These are phyloP conservation scores for Chelmon rostratus DNA, from an alignment of 2,797 vertebrate genomes.

Conservation along the genomic window DNA sequence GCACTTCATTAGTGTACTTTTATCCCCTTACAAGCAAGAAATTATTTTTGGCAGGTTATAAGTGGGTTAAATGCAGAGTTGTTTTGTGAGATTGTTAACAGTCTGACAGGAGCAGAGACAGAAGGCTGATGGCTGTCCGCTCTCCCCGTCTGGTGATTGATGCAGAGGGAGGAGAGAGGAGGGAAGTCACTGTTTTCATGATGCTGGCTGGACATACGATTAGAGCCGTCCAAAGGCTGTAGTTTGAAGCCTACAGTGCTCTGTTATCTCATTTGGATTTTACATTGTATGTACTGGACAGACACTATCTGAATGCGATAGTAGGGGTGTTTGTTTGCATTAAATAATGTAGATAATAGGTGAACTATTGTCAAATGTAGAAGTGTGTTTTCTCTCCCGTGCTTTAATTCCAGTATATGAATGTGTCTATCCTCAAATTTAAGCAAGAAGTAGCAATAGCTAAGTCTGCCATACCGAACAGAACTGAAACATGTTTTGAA, in stretches of 20 bases:
- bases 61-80: slow-evolving; percentile 56
- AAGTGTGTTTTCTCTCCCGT: neutral
- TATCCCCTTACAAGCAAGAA: slow-evolving; percentile 71
- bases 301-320: slow-evolving; percentile 12
- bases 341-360: slow-evolving; percentile 1
- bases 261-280: slow-evolving; percentile 16
- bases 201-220: slow-evolving; percentile 12
- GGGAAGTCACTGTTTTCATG: slow-evolving; percentile 13
- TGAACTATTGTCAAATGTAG: neutral
- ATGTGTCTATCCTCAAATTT: neutral
- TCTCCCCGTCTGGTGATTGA: slow-evolving; percentile 39
- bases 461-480: neutral
- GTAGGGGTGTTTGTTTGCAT: slow-evolving; percentile 1
- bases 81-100: slow-evolving; percentile 54
- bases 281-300: slow-evolving; percentile 14
- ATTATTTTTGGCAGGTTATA: slow-evolving; percentile 72
- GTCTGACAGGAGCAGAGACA: slow-evolving; percentile 47
- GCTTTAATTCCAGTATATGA: neutral
- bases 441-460: neutral
- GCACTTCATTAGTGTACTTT: slow-evolving; percentile 70
- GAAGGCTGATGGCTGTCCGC: slow-evolving; percentile 35
- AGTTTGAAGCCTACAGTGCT: neutral
- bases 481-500: slow-evolving; percentile 32
- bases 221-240: slow-evolving; percentile 33
- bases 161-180: slow-evolving; percentile 27